Evolutionary conservation across 2,113 vertebrate species (phyloP).

Genomic region (Hippocampus comes): DNA sequence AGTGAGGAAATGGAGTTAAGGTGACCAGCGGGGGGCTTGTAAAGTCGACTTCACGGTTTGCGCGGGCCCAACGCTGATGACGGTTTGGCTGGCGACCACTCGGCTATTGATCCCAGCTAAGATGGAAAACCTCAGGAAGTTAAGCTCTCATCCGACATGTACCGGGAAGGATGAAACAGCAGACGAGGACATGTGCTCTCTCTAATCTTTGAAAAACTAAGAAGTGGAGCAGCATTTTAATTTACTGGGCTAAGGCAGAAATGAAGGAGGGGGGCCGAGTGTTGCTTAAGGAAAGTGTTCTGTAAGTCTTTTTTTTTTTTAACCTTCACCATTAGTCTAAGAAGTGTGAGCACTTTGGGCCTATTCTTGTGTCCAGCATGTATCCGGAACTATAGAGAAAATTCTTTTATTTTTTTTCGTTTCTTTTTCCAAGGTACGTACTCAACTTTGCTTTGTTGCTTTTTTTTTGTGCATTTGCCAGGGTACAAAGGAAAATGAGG

Average conservation of each 20-base stretch:
- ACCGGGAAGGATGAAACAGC: constrained; percentile 52
- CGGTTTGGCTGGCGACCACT: constrained; percentile 45
- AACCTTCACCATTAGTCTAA: too few species aligned
- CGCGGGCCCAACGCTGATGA: constrained; percentile 18
- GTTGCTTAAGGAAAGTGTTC: neutral
- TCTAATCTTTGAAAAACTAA: constrained; percentile 64
- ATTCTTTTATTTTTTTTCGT: too few species aligned
- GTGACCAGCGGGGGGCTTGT: constrained; percentile 9
- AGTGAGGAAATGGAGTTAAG: constrained; percentile 28
- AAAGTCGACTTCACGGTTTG: constrained; percentile 26
- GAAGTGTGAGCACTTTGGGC: too few species aligned
- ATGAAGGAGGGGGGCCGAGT: constrained; percentile 1
- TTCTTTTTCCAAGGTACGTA: too few species aligned
- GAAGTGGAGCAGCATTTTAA: constrained; percentile 60
- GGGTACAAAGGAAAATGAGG: too few species aligned
- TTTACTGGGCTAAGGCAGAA: constrained; percentile 45
- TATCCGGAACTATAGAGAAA: too few species aligned
- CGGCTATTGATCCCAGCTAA: constrained; percentile 64
- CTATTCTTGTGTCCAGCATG: too few species aligned
- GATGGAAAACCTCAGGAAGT: constrained; percentile 62
- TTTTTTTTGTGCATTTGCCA: too few species aligned
- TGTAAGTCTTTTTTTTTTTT: too few species aligned
- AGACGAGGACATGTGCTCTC: constrained; percentile 52
- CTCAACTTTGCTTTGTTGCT: too few species aligned
- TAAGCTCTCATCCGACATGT: constrained; percentile 57